These are phyloP conservation scores for Pedetes capensis DNA, from an alignment of 2,113 vertebrate species.

Conservation along the genomic window DNA sequence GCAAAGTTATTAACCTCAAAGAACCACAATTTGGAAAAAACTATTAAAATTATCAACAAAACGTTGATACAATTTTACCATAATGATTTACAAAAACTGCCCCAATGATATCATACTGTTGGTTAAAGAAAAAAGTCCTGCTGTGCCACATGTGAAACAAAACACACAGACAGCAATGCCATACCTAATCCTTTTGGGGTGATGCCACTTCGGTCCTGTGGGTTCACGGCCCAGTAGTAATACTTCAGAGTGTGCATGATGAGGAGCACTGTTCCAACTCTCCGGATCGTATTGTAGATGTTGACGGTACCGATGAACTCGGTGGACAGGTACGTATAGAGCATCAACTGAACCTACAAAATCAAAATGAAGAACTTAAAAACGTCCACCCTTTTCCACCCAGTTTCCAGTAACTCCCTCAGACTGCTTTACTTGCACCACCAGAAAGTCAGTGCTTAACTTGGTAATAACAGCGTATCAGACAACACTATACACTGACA, in stretches of 20 bases:
- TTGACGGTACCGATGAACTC: slow-evolving; percentile 97
- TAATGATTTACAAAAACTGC: neutral
- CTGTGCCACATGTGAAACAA: neutral
- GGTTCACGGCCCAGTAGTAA: slow-evolving; percentile 97
- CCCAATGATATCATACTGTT: neutral
- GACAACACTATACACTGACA: neutral
- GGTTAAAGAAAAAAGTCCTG: neutral
- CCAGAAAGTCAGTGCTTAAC: neutral
- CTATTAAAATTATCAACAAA: slow-evolving; percentile 2
- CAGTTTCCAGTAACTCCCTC: neutral
- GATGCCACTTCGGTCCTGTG: slow-evolving; percentile 96
- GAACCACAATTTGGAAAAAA: neutral
- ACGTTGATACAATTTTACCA: slow-evolving; percentile 33
- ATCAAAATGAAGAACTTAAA: slow-evolving; percentile 47
- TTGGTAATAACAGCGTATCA: neutral
- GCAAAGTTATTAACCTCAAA: neutral
- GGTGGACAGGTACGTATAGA: slow-evolving; percentile 96
- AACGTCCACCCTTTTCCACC: neutral
- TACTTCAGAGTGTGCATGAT: slow-evolving; percentile 97
- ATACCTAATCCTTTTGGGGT: slow-evolving; percentile 93
- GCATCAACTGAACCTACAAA: slow-evolving; percentile 91
- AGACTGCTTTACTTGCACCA: neutral
- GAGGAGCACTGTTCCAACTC: slow-evolving; percentile 95
- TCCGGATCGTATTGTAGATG: slow-evolving; percentile 95
- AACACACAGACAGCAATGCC: slow-evolving; percentile 4